Evolutionary conservation across 2,888 invertebrate species (phyloP).

Genomic region (Pilophorus perplexus): DNA sequence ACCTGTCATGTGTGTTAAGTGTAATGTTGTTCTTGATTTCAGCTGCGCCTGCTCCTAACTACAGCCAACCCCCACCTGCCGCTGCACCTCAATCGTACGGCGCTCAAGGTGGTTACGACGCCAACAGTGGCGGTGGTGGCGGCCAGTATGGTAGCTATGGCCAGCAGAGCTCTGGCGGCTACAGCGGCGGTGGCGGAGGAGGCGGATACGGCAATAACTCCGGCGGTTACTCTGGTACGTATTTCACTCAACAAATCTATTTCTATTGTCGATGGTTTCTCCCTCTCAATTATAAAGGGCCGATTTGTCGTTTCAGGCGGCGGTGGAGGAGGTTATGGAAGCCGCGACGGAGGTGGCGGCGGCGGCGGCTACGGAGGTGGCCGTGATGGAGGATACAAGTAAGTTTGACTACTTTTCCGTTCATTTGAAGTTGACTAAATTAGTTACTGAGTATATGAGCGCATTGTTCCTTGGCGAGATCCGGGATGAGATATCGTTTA

Average conservation of each 20-base stretch:
- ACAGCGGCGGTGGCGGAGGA: conserved; percentile 25
- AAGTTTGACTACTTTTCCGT: conserved; percentile 37
- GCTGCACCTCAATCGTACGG: conserved; percentile 42
- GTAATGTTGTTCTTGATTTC: conserved; percentile 2
- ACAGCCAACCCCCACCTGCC: conserved; percentile 47
- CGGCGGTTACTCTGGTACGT: conserved; percentile 16
- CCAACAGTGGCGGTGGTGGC: conserved; percentile 42
- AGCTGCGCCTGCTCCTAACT: conserved; percentile 44
- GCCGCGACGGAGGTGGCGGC: conserved; percentile 18
- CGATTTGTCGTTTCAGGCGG: neutral
- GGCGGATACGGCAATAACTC: conserved; percentile 22
- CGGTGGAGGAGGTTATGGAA: conserved; percentile 27
- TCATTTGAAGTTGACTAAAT: neutral
- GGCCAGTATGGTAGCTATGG: conserved; percentile 28
- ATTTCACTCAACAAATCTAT: too few species aligned
- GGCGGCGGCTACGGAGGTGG: conserved; percentile 48
- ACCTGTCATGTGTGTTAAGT: neutral
- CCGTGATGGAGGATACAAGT: conserved; percentile 52
- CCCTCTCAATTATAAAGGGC: too few species aligned
- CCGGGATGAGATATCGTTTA: too few species aligned
- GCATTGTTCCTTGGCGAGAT: too few species aligned
- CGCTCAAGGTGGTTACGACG: conserved; percentile 38
- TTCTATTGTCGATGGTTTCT: too few species aligned
- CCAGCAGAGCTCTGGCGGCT: conserved; percentile 10
- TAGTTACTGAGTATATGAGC: too few species aligned